A percentile compares a stretch with the other conserved stretches of the same genome.
Evolutionary conservation across 2,888 invertebrate genomes (phyloP).

Genomic region (Agrotis segetum): DNA sequence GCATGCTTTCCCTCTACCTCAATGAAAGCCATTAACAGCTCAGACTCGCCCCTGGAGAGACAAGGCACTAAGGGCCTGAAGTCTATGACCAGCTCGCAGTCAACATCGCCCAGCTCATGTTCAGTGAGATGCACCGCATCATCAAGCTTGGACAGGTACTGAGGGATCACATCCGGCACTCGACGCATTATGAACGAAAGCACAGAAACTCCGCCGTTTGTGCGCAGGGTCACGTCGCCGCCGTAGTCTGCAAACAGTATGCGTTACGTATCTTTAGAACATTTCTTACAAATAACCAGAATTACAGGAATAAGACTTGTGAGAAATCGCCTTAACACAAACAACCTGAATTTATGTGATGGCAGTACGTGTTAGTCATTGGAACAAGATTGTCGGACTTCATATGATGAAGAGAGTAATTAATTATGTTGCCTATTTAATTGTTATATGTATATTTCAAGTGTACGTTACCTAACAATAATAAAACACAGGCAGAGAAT

Average conservation of each 20-base stretch:
- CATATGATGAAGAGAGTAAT: conserved; percentile 34
- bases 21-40: conserved; percentile 93
- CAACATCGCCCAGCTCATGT: conserved; percentile 96
- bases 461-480: conserved; percentile 90
- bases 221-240: conserved; percentile 95
- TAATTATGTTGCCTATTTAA: conserved; percentile 32
- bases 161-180: conserved; percentile 95
- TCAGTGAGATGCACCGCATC: conserved; percentile 95
- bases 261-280: conserved; percentile 25
- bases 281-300: conserved; percentile 25
- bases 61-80: conserved; percentile 92
- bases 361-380: conserved; percentile 42
- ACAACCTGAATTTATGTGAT: conserved; percentile 41
- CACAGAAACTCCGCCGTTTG: conserved; percentile 95
- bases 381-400: conserved; percentile 32
- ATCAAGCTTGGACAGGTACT: conserved; percentile 93
- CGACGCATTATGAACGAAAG: conserved; percentile 95
- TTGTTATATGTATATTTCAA: conserved; percentile 20
- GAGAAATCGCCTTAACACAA: conserved; percentile 44
- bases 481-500: conserved; percentile 94
- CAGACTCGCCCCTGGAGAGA: conserved; percentile 92
- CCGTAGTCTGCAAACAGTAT: conserved; percentile 91
- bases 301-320: conserved; percentile 30
- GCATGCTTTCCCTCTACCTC: conserved; percentile 83
- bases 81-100: conserved; percentile 94